These are phyloP conservation scores for Conus betulinus DNA, from an alignment of 1,140 invertebrate genomes.

Conservation along the genomic window DNA sequence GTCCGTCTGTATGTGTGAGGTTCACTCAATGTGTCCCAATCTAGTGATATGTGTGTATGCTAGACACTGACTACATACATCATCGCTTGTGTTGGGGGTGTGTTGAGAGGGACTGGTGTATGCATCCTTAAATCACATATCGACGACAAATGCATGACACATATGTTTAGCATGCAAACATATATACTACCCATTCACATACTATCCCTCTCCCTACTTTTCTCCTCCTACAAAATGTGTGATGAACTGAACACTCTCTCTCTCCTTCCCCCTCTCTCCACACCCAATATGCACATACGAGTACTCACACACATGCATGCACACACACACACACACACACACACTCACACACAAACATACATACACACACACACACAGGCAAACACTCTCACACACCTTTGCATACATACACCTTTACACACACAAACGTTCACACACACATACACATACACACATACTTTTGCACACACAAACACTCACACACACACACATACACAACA, in stretches of 20 bases:
- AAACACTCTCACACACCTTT: not conserved
- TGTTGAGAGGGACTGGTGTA: not conserved
- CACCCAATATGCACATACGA: not conserved
- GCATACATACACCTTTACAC: not conserved
- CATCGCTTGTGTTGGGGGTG: too few relatives aligned
- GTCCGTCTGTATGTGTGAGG: too few relatives aligned
- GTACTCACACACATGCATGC: not conserved
- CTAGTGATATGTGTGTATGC: too few relatives aligned
- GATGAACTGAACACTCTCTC: too few relatives aligned
- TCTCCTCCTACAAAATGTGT: too few relatives aligned
- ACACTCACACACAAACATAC: not conserved
- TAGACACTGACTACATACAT: too few relatives aligned
- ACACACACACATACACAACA: not conserved
- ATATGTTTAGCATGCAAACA: too few relatives aligned
- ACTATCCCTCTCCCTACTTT: too few relatives aligned
- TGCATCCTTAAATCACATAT: not conserved
- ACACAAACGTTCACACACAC: not conserved
- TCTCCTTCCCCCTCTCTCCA: too few relatives aligned
- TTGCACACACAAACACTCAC: not conserved
- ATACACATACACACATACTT: not conserved
- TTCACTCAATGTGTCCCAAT: too few relatives aligned
- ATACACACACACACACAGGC: not conserved
- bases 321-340: slow-evolving; percentile 6
- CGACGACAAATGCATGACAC: too few relatives aligned
- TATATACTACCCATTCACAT: too few relatives aligned